Conservation (phyloP, 2,888 invertebrate genomes). For the Chaetoderma sp. region DNA sequence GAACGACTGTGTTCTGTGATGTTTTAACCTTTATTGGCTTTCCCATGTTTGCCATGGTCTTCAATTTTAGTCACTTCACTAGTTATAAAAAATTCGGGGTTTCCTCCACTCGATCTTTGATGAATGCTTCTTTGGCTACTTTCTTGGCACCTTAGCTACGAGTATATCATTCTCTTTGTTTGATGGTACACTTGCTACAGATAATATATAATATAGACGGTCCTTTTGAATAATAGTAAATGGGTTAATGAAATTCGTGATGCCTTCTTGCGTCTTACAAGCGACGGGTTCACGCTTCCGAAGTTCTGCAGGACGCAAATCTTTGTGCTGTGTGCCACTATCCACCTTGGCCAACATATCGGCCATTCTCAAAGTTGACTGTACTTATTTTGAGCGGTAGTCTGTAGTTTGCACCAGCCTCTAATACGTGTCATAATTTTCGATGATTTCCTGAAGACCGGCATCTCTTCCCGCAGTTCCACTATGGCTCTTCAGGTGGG, state of each 20-base stretch:
- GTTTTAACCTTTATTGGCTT: conserved; percentile 24
- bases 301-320: conserved; percentile 32
- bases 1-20: conserved; percentile 14
- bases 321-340: conserved; percentile 21
- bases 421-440: conserved; percentile 34
- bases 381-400: conserved; percentile 22
- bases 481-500: conserved; percentile 22
- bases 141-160: not conserved
- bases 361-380: conserved; percentile 22
- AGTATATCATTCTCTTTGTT: conserved; percentile 3
- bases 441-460: conserved; percentile 30
- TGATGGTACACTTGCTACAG: conserved; percentile 18
- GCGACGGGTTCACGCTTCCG: conserved; percentile 25
- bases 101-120: conserved; percentile 17
- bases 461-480: conserved; percentile 29
- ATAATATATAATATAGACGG: conserved; percentile 24
- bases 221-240: conserved; percentile 27
- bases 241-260: conserved; percentile 33
- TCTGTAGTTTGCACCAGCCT: conserved; percentile 30
- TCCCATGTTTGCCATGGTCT: conserved; percentile 19
- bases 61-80: conserved; percentile 17
- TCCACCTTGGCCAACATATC: conserved; percentile 26
- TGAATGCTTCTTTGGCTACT: conserved; percentile 15
- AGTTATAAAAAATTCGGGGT: conserved; percentile 25
- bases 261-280: conserved; percentile 19